Evolutionary conservation across 2,113 vertebrate genomes (phyloP).

Genomic region (Etheostoma spectabile): DNA sequence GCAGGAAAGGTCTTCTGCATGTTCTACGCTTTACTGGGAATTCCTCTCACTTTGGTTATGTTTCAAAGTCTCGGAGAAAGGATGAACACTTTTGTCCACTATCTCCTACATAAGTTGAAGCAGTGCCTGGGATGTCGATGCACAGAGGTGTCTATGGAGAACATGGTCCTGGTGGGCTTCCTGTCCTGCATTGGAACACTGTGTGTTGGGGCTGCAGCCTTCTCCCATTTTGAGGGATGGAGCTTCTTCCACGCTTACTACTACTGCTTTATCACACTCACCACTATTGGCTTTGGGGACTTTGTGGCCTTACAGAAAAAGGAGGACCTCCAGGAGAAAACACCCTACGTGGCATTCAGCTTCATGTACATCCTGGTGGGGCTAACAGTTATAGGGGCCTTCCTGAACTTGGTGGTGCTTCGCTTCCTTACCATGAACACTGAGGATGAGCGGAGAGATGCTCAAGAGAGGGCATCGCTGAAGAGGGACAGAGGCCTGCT

Average conservation of each 20-base stretch:
- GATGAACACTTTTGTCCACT: slow-evolving; percentile 93
- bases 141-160: slow-evolving; percentile 93
- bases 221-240: slow-evolving; percentile 96
- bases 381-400: slow-evolving; percentile 95
- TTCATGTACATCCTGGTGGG: slow-evolving; percentile 98
- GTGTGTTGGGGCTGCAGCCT: slow-evolving; percentile 91
- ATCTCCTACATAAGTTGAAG: slow-evolving; percentile 91
- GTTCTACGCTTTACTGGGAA: slow-evolving; percentile 97
- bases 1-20: slow-evolving; percentile 98
- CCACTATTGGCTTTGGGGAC: slow-evolving; percentile 97
- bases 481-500: slow-evolving; percentile 82
- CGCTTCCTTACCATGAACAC: slow-evolving; percentile 95
- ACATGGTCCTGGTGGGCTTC: slow-evolving; percentile 96
- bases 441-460: slow-evolving; percentile 88
- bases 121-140: slow-evolving; percentile 89
- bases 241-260: slow-evolving; percentile 98
- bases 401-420: slow-evolving; percentile 96
- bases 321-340: slow-evolving; percentile 95
- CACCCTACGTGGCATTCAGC: slow-evolving; percentile 95
- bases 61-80: slow-evolving; percentile 98
- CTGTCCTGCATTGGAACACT: slow-evolving; percentile 93
- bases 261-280: slow-evolving; percentile 98
- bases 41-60: slow-evolving; percentile 96
- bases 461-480: slow-evolving; percentile 86
- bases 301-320: slow-evolving; percentile 97